These are phyloP conservation scores for Donacobius atricapilla DNA, from an alignment of 2,113 vertebrate species.

Conservation along the genomic window DNA sequence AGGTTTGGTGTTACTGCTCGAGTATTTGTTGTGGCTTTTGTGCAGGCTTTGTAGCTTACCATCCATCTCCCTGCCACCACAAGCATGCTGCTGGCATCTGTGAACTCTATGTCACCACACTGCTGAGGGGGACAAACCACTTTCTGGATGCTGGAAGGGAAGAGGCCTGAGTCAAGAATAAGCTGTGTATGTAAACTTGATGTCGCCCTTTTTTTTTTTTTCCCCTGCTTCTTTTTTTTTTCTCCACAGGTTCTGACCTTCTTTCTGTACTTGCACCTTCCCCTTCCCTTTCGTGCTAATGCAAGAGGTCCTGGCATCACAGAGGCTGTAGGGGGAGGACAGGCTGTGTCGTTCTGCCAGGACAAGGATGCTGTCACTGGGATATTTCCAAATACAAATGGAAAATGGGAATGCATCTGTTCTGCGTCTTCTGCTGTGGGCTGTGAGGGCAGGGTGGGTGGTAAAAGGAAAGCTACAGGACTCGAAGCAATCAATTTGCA, in stretches of 20 bases:
- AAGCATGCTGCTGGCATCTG: not conserved
- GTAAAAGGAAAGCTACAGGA: not conserved
- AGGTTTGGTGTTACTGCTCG: not conserved
- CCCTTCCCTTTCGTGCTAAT: not conserved
- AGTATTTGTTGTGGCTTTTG: not conserved
- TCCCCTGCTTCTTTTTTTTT: not conserved
- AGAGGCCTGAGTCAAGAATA: not conserved
- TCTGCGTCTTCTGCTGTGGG: not conserved
- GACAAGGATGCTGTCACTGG: not conserved
- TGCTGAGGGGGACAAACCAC: not conserved
- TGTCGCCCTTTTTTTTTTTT: not conserved
- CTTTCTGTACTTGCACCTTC: not conserved
- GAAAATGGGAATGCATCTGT: not conserved
- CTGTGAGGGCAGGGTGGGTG: not conserved
- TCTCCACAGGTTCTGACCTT: rapidly evolving
- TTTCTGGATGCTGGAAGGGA: not conserved
- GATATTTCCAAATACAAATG: not conserved
- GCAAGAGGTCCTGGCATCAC: rapidly evolving
- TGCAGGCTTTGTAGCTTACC: not conserved
- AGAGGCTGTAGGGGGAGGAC: not conserved
- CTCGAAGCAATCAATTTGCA: not conserved
- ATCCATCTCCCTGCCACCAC: not conserved
- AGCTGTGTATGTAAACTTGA: not conserved
- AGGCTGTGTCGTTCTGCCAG: rapidly evolving
- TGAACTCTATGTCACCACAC: not conserved